Evolutionary conservation across 2,113 vertebrate genomes (phyloP), one percentile per base, ranked within the genome.

Genomic region (Spea bombifrons): DNA sequence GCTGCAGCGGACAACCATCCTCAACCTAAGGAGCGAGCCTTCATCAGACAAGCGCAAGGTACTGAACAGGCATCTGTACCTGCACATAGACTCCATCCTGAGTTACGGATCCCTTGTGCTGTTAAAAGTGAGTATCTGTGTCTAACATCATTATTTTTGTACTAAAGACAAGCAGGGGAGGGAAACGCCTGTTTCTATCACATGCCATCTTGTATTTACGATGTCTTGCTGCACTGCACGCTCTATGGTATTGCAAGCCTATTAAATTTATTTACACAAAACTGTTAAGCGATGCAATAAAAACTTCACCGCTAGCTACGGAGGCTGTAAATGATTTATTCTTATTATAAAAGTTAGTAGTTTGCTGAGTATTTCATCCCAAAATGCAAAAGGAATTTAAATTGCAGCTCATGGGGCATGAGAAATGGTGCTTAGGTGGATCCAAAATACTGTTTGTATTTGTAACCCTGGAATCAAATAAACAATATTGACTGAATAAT

Each of bases 231-330:
- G 53, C 71, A 80, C 78, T 74, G 64, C 68, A 71, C 65, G 61
- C 78, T 80, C 52, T 68, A 9, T 74, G 78, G 65, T 59, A 74
- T 66, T 71, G 73, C 71, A 74, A 57, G 77, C 78, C 78, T 74
- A 80, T 80, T 80, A 80, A 80, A 80, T 74, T 80, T 80, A 80
- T 80, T 80, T 80, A 80, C 78, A 80, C 78, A 80, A 80, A 80
- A 80, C 71, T 80, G 78, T 80, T 80, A 80, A 80, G 78, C 78
- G 71, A 74, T n/a, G 78, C 49, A 80, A 49, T 80, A 80, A 80
- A 80, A 80, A 63, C 78, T 80, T 80, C 78, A 74, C 52, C 65
- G 46, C 64, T 64, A 80, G 71, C 78, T 80, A 74, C 78, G 46
- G 52, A 73, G 71, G 50, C 71, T 61, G 78, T 80, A 74, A 80